phyloP scores from a whole-genome alignment of 2,888 invertebrate species.

The Calliphora vomitoria region DNA sequence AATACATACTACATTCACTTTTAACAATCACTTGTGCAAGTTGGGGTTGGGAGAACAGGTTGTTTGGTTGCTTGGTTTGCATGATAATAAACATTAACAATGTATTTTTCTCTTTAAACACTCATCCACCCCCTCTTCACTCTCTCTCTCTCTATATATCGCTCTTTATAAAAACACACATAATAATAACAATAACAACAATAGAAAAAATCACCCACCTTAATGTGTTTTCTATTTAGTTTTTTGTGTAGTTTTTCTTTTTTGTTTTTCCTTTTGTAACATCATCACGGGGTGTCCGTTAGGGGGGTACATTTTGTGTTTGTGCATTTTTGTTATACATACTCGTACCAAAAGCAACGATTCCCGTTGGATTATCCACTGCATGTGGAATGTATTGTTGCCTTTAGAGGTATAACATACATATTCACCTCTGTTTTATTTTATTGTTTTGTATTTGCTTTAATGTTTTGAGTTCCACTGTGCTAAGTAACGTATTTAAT shows the following conservation, averaged over 20 bases:
- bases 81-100: constrained; percentile 25
- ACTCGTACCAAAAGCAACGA: neutral
- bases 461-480: neutral
- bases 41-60: constrained; percentile 63
- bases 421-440: constrained; percentile 30
- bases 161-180: neutral
- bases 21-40: neutral
- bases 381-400: constrained; percentile 43
- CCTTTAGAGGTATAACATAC: neutral
- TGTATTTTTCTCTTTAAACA: constrained; percentile 6
- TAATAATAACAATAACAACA: constrained; percentile 11
- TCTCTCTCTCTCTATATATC: neutral
- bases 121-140: neutral
- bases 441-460: constrained; percentile 7
- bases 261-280: neutral
- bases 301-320: neutral
- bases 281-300: neutral
- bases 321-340: constrained; percentile 36
- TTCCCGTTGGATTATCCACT: constrained; percentile 34
- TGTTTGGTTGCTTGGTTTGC: too few relatives aligned
- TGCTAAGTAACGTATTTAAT: constrained; percentile 18
- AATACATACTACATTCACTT: neutral
- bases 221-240: constrained; percentile 34
- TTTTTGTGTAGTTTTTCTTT: neutral
- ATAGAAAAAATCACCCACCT: constrained; percentile 28